Conservation (phyloP, 2,113 vertebrate genomes). For the Geococcyx californianus region DNA sequence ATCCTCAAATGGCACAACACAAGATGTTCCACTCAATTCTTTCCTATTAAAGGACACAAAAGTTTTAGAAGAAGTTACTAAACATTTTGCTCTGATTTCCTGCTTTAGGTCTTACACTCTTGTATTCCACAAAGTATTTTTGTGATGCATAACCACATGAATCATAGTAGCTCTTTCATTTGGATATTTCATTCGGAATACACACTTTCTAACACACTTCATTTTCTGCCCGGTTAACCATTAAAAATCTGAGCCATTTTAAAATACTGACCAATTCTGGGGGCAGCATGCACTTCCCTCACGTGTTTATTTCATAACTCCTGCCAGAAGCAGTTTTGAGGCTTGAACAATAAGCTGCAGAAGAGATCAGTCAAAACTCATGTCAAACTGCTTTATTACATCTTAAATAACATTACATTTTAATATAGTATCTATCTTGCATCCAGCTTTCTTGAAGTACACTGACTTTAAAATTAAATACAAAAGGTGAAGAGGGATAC, state of each 20-base stretch:
- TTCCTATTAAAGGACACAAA: neutral
- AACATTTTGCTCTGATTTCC: neutral
- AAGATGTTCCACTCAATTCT: neutral
- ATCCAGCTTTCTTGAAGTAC: slow-evolving; percentile 99
- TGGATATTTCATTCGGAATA: too few species aligned
- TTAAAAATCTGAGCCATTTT: neutral
- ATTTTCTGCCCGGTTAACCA: neutral
- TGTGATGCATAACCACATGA: neutral
- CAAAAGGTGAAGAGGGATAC: slow-evolving; percentile 94
- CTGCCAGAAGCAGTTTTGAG: neutral
- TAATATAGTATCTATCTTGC: slow-evolving; percentile 99
- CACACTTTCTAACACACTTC: neutral
- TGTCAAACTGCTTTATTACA: slow-evolving; percentile 99
- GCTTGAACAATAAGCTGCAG: slow-evolving; percentile 43
- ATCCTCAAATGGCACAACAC: neutral
- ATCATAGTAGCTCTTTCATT: fast-evolving
- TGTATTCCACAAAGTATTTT: neutral
- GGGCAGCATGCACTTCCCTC: neutral
- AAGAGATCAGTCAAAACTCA: slow-evolving; percentile 75
- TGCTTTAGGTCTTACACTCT: neutral
- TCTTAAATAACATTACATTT: slow-evolving; percentile 99
- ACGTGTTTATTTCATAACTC: neutral
- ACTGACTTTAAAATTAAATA: slow-evolving; percentile 99
- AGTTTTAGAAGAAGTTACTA: neutral
- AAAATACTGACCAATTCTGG: neutral